These are phyloP conservation scores for Lasioglossum zephyrum DNA, from an alignment of 2,888 invertebrate genomes.

Conservation along the genomic window DNA sequence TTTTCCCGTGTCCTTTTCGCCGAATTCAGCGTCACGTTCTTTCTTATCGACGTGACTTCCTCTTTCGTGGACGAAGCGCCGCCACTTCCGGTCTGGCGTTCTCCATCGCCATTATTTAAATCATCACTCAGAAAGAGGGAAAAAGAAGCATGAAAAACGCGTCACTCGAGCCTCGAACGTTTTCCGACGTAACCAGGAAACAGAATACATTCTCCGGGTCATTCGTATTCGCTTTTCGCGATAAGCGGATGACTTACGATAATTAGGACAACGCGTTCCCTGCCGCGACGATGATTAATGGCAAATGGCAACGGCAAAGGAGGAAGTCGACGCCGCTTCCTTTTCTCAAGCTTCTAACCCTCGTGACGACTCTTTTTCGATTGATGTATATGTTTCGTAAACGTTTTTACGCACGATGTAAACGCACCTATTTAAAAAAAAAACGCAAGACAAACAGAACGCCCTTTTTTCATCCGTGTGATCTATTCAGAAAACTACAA, in stretches of 20 bases:
- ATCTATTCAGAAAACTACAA: slow-evolving; percentile 50
- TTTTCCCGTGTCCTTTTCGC: slow-evolving; percentile 9
- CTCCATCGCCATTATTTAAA: not conserved
- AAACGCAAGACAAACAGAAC: slow-evolving; percentile 4
- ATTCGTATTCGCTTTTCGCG: slow-evolving; percentile 19
- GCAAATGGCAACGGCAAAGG: slow-evolving; percentile 29
- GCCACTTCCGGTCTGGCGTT: not conserved
- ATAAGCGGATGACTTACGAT: slow-evolving; percentile 1
- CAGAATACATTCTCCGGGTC: not conserved
- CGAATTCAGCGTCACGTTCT: slow-evolving; percentile 36
- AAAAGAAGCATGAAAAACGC: not conserved
- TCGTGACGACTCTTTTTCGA: slow-evolving; percentile 61
- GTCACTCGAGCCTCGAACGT: not conserved
- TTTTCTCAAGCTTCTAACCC: slow-evolving; percentile 57
- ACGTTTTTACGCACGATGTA: slow-evolving; percentile 69
- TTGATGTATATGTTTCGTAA: slow-evolving; percentile 69
- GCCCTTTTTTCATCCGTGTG: slow-evolving; percentile 69
- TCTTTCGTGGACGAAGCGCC: slow-evolving; percentile 6
- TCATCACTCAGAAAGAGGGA: not conserved
- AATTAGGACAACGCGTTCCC: not conserved
- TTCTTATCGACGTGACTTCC: slow-evolving; percentile 42
- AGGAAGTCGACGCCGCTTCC: slow-evolving; percentile 51
- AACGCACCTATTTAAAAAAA: slow-evolving; percentile 59
- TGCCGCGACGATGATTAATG: slow-evolving; percentile 30
- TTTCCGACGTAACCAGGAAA: not conserved